Percentiles rank a stretch among this genome's conserved stretches.
These are phyloP conservation scores for Oncorhynchus clarkii DNA, from an alignment of 2,113 vertebrate species.

Conservation along the genomic window DNA sequence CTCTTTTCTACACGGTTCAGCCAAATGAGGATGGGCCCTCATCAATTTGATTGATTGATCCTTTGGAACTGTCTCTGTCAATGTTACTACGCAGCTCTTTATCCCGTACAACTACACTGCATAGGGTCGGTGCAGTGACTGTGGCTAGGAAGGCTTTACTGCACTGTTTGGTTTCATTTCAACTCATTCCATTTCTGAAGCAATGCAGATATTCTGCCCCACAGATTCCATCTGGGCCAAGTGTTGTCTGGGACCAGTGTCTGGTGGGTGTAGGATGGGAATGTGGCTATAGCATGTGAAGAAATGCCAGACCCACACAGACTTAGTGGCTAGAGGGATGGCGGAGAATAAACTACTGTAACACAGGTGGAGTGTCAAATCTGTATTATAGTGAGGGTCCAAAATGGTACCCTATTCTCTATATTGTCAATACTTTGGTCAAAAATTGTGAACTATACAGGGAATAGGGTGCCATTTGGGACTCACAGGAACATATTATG, in stretches of 20 bases:
- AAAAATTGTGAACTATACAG: no score
- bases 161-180: neutral
- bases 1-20: no score
- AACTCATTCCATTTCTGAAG: neutral
- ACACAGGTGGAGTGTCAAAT: neutral
- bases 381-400: neutral
- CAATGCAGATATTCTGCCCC: neutral
- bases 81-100: no score
- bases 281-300: conserved; percentile 19
- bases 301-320: conserved; percentile 18
- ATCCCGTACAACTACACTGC: no score
- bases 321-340: neutral
- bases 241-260: conserved; percentile 2
- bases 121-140: no score
- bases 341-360: neutral
- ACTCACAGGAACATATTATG: no score
- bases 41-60: no score
- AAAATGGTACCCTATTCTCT: no score
- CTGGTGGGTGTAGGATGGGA: conserved; percentile 15
- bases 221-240: neutral
- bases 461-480: no score
- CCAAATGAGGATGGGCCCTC: no score
- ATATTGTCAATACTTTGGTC: no score
- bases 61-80: no score
- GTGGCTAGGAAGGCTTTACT: neutral